Evolutionary conservation across 1,140 invertebrate genomes (phyloP).

Genomic region (Drosophila pseudoobscura): DNA sequence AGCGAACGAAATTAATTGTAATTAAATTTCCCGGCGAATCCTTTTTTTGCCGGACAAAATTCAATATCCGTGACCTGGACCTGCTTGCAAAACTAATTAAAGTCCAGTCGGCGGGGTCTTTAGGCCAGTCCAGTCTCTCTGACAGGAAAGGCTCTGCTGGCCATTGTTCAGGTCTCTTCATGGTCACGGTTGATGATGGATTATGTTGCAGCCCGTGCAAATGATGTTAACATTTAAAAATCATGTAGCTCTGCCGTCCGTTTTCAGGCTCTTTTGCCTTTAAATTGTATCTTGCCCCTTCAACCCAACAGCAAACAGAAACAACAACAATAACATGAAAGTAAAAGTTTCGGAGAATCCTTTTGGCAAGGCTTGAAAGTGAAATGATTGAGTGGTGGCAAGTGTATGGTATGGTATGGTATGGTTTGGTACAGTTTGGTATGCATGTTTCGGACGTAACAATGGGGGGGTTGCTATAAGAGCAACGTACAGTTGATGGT

Average conservation of each 20-base stretch:
- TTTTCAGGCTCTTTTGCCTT: slow-evolving; percentile 19
- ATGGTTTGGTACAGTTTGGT: not conserved
- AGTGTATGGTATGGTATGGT: no score
- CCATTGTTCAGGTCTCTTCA: slow-evolving; percentile 3
- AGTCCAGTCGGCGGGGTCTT: not conserved
- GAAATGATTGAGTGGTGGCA: slow-evolving; percentile 10
- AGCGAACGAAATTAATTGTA: slow-evolving; percentile 54
- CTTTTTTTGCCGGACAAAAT: slow-evolving; percentile 41
- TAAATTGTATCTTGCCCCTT: slow-evolving; percentile 50
- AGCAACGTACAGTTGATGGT: no score
- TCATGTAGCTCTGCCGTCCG: slow-evolving; percentile 48
- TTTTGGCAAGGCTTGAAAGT: slow-evolving; percentile 22
- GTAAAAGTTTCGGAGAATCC: slow-evolving; percentile 65
- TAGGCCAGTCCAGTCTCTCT: no score
- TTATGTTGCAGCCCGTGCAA: slow-evolving; percentile 68
- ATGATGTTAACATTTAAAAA: slow-evolving; percentile 47
- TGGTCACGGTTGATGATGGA: slow-evolving; percentile 70
- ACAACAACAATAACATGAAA: slow-evolving; percentile 36
- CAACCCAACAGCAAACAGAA: slow-evolving; percentile 10
- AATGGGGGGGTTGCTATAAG: slow-evolving; percentile 3
- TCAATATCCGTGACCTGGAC: slow-evolving; percentile 14
- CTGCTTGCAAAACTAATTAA: slow-evolving; percentile 39
- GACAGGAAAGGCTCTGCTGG: no score
- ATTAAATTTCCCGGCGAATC: slow-evolving; percentile 61
- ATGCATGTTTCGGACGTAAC: not conserved